Conservation (phyloP, 2,113 vertebrate species). For the Psammodynastes pulverulentus region DNA sequence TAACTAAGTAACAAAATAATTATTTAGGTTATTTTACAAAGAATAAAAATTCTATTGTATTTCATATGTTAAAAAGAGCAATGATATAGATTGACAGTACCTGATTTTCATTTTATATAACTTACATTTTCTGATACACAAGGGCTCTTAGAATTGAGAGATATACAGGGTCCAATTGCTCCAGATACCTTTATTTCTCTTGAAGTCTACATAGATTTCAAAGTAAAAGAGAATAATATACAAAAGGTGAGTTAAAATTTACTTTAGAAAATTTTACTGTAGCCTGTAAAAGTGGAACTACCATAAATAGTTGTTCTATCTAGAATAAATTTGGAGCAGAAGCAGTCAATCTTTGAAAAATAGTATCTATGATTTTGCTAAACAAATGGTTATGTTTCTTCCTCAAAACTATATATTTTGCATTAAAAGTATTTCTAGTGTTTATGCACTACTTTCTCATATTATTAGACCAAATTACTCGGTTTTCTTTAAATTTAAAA, state of each 20-base stretch:
- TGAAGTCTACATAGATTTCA: constrained; percentile 80
- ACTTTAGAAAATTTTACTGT: neutral
- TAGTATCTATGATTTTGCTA: neutral
- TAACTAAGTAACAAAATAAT: neutral
- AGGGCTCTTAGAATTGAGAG: constrained; percentile 92
- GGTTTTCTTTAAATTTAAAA: neutral
- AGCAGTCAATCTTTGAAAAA: neutral
- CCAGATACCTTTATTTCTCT: constrained; percentile 97
- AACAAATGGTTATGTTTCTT: neutral
- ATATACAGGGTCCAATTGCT: constrained; percentile 93
- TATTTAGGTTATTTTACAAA: neutral
- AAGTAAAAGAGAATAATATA: constrained; percentile 34
- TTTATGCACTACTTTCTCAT: neutral
- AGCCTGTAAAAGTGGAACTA: neutral
- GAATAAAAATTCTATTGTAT: neutral
- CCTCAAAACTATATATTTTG: neutral
- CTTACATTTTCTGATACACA: constrained; percentile 97
- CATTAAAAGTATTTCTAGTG: neutral
- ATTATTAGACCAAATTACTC: neutral
- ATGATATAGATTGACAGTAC: neutral
- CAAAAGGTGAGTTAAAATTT: neutral
- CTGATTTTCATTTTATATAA: constrained; percentile 32
- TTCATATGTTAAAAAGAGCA: constrained; percentile 10
- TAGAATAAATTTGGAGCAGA: neutral
- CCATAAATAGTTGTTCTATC: neutral